Percentiles rank a stretch among this genome's conserved stretches.
phyloP scores from a whole-genome alignment of 2,113 vertebrate species.

The Labeo catla region DNA sequence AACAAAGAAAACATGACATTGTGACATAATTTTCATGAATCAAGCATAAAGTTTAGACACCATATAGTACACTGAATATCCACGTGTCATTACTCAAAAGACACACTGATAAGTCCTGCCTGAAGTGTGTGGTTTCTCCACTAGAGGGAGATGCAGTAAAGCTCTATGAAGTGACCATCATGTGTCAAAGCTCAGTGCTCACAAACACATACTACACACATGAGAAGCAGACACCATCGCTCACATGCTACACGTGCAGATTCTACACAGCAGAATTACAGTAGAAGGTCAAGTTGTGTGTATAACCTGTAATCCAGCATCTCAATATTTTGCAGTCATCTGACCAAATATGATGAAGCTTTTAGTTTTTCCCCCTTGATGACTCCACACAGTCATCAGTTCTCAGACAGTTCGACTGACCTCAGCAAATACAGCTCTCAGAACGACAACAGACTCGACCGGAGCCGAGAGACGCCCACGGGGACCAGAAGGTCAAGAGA shows the following conservation, averaged over 20 bases:
- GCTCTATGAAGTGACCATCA: slow-evolving; percentile 3
- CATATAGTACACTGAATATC: background rate
- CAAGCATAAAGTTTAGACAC: too few species aligned
- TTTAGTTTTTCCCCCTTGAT: background rate
- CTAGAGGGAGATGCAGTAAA: slow-evolving; percentile 58
- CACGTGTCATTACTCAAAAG: background rate
- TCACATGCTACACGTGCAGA: too few species aligned
- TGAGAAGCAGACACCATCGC: too few species aligned
- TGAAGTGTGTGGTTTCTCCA: slow-evolving; percentile 48
- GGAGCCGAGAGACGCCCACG: background rate
- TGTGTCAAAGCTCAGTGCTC: background rate
- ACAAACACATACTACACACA: too few species aligned
- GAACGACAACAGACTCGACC: background rate
- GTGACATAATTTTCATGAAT: too few species aligned
- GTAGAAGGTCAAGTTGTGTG: background rate
- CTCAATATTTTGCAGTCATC: background rate
- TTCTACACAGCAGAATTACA: background rate
- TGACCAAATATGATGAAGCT: background rate
- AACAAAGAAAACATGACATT: background rate
- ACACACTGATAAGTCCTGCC: background rate
- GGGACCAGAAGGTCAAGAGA: background rate
- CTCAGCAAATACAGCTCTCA: background rate
- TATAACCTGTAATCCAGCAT: background rate
- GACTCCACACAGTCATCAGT: background rate
- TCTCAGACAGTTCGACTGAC: too few species aligned